A percentile compares a stretch with the other conserved stretches of the same genome.
These are phyloP conservation scores for Sycon ciliatum DNA, from an alignment of 37 sponge, comb jelly and placozoan species.

Conservation along the genomic window DNA sequence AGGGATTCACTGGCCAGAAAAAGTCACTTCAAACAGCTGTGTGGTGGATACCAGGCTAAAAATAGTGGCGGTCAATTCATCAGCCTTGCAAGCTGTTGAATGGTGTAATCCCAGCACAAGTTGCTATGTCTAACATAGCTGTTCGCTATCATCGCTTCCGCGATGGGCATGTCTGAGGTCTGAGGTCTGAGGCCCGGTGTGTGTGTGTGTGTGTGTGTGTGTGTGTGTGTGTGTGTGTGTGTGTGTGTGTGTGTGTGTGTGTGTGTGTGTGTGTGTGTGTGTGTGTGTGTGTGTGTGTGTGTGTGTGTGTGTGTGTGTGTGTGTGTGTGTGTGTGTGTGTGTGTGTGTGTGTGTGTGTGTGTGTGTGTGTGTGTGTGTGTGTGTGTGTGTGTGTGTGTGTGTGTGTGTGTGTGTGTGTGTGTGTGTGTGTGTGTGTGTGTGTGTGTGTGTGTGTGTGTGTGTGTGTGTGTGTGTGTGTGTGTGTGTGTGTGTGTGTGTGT, in stretches of 20 bases:
- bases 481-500: constrained; percentile 39
- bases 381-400: background rate
- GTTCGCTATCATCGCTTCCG: too few relatives aligned
- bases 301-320: constrained; percentile 29
- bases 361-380: background rate
- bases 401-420: constrained; percentile 21
- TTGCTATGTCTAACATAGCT: too few relatives aligned
- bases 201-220: background rate
- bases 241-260: constrained; percentile 29
- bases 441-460: background rate
- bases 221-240: constrained; percentile 25
- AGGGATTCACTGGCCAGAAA: too few relatives aligned
- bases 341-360: constrained; percentile 5
- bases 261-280: background rate
- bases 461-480: constrained; percentile 22
- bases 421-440: constrained; percentile 22
- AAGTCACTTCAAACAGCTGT: too few relatives aligned
- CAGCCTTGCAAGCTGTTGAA: too few relatives aligned
- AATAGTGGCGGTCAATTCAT: too few relatives aligned
- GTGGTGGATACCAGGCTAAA: too few relatives aligned
- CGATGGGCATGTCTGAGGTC: constrained; percentile 2
- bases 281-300: constrained; percentile 28
- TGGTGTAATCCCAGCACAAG: too few relatives aligned
- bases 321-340: background rate
- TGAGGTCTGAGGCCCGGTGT: background rate